Conservation (phyloP, 2,797 vertebrate species). For the Myotis vivesi region DNA sequence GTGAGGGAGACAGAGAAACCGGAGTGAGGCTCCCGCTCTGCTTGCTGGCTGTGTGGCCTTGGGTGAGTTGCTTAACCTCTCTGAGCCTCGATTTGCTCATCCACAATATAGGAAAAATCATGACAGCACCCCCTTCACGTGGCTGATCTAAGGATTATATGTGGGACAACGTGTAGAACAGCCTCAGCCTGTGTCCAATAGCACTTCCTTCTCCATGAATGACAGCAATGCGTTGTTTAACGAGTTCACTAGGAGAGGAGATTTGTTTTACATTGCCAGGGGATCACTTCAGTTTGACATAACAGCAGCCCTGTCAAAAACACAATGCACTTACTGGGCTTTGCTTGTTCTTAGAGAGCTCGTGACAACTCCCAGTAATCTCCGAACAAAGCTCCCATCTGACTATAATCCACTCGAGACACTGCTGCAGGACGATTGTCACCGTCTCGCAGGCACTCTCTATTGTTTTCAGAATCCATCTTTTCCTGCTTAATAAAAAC, state of each 20-base stretch:
- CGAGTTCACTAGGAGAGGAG: neutral
- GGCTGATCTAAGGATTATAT: neutral
- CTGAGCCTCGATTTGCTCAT: neutral
- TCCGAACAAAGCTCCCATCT: neutral
- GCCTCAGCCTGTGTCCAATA: neutral
- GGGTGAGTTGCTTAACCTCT: neutral
- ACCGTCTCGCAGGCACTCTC: rapidly evolving
- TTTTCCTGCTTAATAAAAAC: neutral
- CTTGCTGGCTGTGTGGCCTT: neutral
- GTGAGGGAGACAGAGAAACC: neutral
- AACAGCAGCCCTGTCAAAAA: neutral
- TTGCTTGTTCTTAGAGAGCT: neutral
- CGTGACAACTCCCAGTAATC: neutral
- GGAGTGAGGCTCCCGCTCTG: neutral
- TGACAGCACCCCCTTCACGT: neutral
- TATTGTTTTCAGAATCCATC: neutral
- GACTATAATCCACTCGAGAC: neutral
- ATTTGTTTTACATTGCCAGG: neutral
- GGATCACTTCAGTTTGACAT: neutral
- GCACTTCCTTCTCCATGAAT: neutral
- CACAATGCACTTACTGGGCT: neutral
- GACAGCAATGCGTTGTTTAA: neutral
- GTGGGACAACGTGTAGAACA: too few relatives aligned
- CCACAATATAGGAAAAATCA: neutral
- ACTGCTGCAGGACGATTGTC: rapidly evolving